Conservation (phyloP, 2,888 invertebrate species). For the Blastobasis adustella region DNA sequence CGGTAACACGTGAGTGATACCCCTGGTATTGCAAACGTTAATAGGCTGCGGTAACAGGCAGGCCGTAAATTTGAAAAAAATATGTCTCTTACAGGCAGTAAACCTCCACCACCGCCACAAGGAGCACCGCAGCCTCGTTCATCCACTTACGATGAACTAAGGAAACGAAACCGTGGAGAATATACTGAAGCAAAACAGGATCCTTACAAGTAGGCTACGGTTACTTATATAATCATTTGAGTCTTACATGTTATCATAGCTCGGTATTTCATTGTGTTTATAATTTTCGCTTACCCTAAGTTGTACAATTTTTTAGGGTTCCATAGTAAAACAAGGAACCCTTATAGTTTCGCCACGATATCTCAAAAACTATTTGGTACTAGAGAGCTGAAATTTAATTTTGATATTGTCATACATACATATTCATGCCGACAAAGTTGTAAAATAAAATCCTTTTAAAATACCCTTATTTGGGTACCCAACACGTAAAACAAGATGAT, state of each 20-base stretch:
- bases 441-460: too few relatives aligned
- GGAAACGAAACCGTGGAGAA: slow-evolving; percentile 81
- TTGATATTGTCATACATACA: too few relatives aligned
- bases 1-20: not conserved
- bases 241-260: not conserved
- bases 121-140: too few relatives aligned
- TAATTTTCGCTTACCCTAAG: not conserved
- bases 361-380: not conserved
- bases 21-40: too few relatives aligned
- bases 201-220: slow-evolving; percentile 53
- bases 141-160: slow-evolving; percentile 82
- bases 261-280: not conserved
- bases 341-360: not conserved
- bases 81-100: slow-evolving; percentile 8
- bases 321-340: not conserved
- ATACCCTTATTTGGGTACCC: too few relatives aligned
- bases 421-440: too few relatives aligned
- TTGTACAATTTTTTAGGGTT: not conserved
- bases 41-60: not conserved
- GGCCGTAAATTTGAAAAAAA: not conserved
- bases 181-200: slow-evolving; percentile 60
- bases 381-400: not conserved
- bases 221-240: not conserved
- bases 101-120: slow-evolving; percentile 33
- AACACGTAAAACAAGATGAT: too few relatives aligned